A percentile compares a stretch with the other conserved stretches of the same genome.
Conservation (phyloP, 2,888 invertebrate genomes). For the Eupithecia abbreviata region DNA sequence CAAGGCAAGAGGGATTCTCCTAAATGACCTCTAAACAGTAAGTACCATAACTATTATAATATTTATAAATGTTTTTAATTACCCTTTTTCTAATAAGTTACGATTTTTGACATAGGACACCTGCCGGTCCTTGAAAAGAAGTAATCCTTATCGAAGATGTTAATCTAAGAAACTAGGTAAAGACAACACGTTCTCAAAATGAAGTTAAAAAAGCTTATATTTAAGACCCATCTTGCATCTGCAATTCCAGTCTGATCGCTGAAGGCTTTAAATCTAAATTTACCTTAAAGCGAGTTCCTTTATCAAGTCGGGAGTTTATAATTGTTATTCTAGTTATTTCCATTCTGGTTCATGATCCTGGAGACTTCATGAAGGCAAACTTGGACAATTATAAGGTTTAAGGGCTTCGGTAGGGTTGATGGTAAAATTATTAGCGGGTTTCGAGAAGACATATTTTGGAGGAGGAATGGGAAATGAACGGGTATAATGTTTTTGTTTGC, state of each 20-base stretch:
- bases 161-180: neutral
- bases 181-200: neutral
- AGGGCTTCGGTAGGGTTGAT: conserved; percentile 35
- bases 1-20: conserved; percentile 41
- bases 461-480: neutral
- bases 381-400: conserved; percentile 56
- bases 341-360: conserved; percentile 43
- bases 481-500: neutral
- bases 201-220: neutral
- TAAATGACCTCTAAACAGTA: neutral
- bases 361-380: conserved; percentile 52
- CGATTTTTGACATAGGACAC: neutral
- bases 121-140: neutral
- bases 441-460: conserved; percentile 11
- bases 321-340: conserved; percentile 64
- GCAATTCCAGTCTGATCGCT: conserved; percentile 16
- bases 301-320: conserved; percentile 63
- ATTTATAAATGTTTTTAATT: neutral
- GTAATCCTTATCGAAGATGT: neutral
- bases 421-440: conserved; percentile 39
- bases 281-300: conserved; percentile 53
- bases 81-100: neutral
- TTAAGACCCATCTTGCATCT: neutral
- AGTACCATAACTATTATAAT: neutral
- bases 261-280: conserved; percentile 35